Evolutionary conservation across 2,113 vertebrate genomes (phyloP), one percentile per base, ranked within the genome.

Genomic region (Onychostruthus taczanowskii): DNA sequence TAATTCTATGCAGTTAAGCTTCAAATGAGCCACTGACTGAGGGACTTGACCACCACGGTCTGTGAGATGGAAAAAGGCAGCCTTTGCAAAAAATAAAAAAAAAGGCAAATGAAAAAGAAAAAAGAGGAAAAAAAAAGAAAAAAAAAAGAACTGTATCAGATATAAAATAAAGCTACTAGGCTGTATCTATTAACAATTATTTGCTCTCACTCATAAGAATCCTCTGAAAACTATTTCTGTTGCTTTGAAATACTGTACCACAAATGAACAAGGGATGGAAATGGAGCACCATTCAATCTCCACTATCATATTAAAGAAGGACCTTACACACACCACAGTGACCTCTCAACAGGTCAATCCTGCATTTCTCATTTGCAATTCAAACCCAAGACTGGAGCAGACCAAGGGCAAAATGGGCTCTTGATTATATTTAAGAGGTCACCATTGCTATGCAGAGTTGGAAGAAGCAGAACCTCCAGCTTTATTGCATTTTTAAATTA

Each of bases 281-380:
- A 97, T 96, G 96, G 96, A 97, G 94, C 96, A 89, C 94, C 90
- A 97, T 97, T 97, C 97, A 97, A 97, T 96, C 96, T 97, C 90
- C 64, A 94, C 88, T 89, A 96, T 95, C 95, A 92, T 95, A 98
- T 98, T 98, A 98, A 97, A 98, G 97, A 97, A 96, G 97, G 98
- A 96, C 97, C 96, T 97, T 98, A 96, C 97, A 97, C 92, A 97
- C 90, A 97, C 96, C 87, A 84, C 69, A 80, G 73, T 96, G 98
- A 98, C 98, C 98, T 98, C 97, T 97, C 97, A 90, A 90, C 89
- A 97, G 97, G 97, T 97, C 97, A 81, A 97, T 96, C 95, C 96
- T 85, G 95, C 96, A 94, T 96, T 97, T 94, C 97, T 97, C 97
- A 98, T 98, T 98, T 98, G 98, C 97, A 98, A 98, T 98, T 98